Evolutionary conservation across 2,888 invertebrate genomes (phyloP), one percentile per base, ranked within the genome.

Genomic region (Thera obeliscata): DNA sequence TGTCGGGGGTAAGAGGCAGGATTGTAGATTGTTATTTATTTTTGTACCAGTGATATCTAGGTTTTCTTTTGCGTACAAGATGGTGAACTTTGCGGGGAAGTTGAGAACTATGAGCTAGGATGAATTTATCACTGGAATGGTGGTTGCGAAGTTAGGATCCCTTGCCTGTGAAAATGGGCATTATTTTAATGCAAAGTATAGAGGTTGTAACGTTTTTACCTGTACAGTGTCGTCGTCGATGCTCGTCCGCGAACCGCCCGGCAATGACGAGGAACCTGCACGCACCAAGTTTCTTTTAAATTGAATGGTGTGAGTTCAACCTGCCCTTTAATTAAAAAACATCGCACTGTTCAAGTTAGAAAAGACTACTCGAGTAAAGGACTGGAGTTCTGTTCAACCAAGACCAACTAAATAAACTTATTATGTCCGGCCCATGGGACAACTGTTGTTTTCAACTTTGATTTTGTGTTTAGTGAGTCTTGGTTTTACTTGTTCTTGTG

Each of bases 181-280:
- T 97, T 96, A 96, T 95, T 97, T 97, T 96, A 95, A 96, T 97
- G 97, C 97, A 97, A 97, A 97, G 97, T 97, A 96, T 96, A 96
- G 96, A 96, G 95, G 96, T 96, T 96, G 96, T 96, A 96, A 93
- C 90, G 88, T 92, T 90, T 89, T 86, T 92, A 91, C 84, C 83
- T 84, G 92, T 92, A 84, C 88, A 89, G 90, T 81, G 84, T 88
- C 89, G 88, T 88, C 91, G 90, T 87, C 83, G 78, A 80, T 86
- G 85, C 84, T 80, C 82, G 78, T 63, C 56, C 74, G 74, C 72
- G 59, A 66, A 68, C 70, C 46, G 71, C 70, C 78, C 72, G 81
- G 86, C 86, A 86, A 81, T 76, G 85, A 85, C 88, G 91, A 87
- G 87, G 91, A 84, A 81, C 78, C 88, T 88, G 87, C 88, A 90